Percentiles rank a stretch among this genome's conserved stretches.
phyloP scores from a whole-genome alignment of 2,797 vertebrate species.

The Erpetoichthys calabaricus region DNA sequence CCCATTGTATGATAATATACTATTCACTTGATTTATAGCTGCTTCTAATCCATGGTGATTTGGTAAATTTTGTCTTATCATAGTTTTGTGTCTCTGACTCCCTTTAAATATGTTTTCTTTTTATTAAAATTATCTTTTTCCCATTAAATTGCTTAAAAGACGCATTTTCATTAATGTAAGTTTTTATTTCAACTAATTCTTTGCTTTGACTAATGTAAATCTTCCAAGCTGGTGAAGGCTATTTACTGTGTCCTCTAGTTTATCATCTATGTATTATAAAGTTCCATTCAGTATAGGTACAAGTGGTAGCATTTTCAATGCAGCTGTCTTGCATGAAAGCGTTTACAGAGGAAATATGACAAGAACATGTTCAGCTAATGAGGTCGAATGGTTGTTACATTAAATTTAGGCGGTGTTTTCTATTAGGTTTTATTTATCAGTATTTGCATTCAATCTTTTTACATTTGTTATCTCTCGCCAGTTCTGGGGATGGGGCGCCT shows the following conservation, averaged over 20 bases:
- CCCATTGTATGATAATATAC: conserved; percentile 49
- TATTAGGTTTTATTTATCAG: conserved; percentile 81
- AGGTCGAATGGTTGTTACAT: conserved; percentile 78
- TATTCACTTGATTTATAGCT: conserved; percentile 49
- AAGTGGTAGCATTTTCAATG: conserved; percentile 67
- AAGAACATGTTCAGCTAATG: conserved; percentile 78
- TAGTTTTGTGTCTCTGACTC: not conserved
- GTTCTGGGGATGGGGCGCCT: conserved; percentile 60
- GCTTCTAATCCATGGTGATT: conserved; percentile 21
- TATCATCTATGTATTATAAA: conserved; percentile 52
- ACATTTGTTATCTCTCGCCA: conserved; percentile 73
- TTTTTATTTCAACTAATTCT: not conserved
- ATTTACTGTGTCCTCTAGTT: conserved; percentile 52
- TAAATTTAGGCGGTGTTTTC: conserved; percentile 75
- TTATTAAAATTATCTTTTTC: not conserved
- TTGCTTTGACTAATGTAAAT: not conserved
- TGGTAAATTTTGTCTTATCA: conserved; percentile 6
- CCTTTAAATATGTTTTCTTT: not conserved
- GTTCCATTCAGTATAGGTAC: conserved; percentile 64
- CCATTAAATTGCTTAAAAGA: not conserved
- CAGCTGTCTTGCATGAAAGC: conserved; percentile 71
- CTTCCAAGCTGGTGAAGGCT: conserved; percentile 37
- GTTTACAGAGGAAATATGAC: conserved; percentile 74
- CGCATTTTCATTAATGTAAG: not conserved
- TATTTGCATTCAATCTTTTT: conserved; percentile 76